Percentiles rank a stretch among this genome's conserved stretches.
Conservation (phyloP, 64 coral and sea anemone species). For the Porites australiensis region DNA sequence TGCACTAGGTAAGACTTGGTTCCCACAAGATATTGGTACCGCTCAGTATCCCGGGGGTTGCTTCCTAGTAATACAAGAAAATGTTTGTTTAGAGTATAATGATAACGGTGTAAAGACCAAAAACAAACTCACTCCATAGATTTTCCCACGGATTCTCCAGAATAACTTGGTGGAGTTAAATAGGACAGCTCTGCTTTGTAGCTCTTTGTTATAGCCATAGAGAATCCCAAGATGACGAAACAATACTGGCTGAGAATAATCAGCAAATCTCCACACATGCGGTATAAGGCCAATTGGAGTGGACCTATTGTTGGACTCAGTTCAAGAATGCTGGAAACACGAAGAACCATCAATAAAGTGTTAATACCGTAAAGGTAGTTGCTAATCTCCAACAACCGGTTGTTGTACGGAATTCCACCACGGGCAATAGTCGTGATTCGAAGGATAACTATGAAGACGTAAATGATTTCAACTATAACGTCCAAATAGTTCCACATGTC, state of each 20-base stretch:
- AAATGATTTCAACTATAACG: too few species aligned
- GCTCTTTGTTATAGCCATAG: slow-evolving; percentile 27
- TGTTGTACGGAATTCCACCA: neutral
- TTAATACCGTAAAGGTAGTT: slow-evolving; percentile 18
- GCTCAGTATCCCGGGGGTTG: too few species aligned
- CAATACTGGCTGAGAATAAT: slow-evolving; percentile 42
- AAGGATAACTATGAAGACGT: too few species aligned
- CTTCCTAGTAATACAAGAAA: too few species aligned
- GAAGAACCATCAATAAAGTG: slow-evolving; percentile 17
- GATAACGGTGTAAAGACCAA: too few species aligned
- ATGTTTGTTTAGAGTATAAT: too few species aligned
- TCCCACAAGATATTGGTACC: too few species aligned
- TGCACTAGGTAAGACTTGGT: too few species aligned
- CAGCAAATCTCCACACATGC: slow-evolving; percentile 23
- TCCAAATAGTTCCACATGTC: too few species aligned
- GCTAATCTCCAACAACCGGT: neutral
- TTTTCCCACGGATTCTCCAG: too few species aligned
- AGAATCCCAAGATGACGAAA: slow-evolving; percentile 45
- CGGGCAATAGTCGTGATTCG: too few species aligned
- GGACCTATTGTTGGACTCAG: slow-evolving; percentile 8
- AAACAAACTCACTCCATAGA: too few species aligned
- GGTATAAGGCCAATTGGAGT: slow-evolving; percentile 46
- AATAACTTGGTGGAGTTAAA: neutral
- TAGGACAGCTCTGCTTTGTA: slow-evolving; percentile 5
- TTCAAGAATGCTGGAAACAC: slow-evolving; percentile 25